Percentiles rank a stretch among this genome's conserved stretches.
These are phyloP conservation scores for Megalonaias nervosa DNA, from an alignment of 1,140 invertebrate genomes.

Conservation along the genomic window DNA sequence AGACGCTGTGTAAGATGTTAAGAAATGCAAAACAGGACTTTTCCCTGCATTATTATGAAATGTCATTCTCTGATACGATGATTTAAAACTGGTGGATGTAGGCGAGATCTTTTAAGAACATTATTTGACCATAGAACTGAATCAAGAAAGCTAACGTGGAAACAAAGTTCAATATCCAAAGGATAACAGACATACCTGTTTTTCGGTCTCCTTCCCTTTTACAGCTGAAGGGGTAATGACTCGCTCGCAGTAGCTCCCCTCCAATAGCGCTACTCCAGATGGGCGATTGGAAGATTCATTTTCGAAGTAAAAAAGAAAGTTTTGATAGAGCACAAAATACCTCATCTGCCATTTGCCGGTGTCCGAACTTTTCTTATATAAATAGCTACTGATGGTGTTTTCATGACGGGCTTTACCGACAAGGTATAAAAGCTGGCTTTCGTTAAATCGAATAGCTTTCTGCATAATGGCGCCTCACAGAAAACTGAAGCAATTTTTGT, in stretches of 20 bases:
- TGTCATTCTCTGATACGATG: too few species aligned
- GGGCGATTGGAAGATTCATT: constrained; percentile 81
- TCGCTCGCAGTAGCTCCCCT: constrained; percentile 92
- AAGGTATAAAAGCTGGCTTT: constrained; percentile 80
- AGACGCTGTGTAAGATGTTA: too few species aligned
- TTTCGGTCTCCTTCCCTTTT: constrained; percentile 64
- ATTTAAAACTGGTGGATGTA: too few species aligned
- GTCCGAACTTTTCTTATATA: constrained; percentile 90
- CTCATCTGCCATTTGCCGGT: constrained; percentile 90
- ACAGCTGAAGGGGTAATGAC: constrained; percentile 74
- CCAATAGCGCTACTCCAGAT: constrained; percentile 87
- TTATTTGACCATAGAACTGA: too few species aligned
- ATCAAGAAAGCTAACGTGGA: too few species aligned
- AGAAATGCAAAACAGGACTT: too few species aligned
- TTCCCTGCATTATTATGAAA: too few species aligned
- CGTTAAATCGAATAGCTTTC: constrained; percentile 82
- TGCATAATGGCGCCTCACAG: constrained; percentile 74
- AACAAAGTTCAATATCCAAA: background rate
- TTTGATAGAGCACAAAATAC: constrained; percentile 95
- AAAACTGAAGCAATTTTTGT: too few species aligned
- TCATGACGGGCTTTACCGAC: constrained; percentile 88
- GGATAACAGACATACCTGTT: constrained; percentile 59
- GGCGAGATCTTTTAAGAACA: too few species aligned
- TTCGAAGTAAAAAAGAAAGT: constrained; percentile 93
- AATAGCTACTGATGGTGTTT: constrained; percentile 80